phyloP scores from a whole-genome alignment of 1,140 invertebrate species.

The Drosophila lowei region DNA sequence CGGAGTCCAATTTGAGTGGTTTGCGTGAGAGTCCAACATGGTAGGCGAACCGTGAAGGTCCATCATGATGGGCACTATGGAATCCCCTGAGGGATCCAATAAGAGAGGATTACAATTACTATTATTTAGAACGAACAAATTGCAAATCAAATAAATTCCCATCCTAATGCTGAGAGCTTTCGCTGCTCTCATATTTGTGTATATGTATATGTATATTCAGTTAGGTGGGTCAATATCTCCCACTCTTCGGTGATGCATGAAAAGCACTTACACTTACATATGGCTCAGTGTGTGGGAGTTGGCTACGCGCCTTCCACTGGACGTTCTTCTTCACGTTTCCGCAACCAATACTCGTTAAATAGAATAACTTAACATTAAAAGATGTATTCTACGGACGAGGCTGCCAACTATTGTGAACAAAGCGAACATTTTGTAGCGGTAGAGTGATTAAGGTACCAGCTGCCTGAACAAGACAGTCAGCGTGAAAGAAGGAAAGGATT shows the following conservation, averaged over 20 bases:
- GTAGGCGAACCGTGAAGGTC: no score
- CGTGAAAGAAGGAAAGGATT: slow-evolving; percentile 2
- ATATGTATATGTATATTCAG: not conserved
- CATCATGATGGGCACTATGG: no score
- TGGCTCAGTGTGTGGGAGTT: not conserved
- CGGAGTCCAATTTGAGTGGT: no score
- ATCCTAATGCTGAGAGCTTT: no score
- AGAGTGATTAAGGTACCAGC: slow-evolving; percentile 37
- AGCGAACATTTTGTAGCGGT: slow-evolving; percentile 16
- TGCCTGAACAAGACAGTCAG: slow-evolving; percentile 34
- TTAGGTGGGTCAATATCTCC: not conserved
- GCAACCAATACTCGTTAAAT: slow-evolving; percentile 16
- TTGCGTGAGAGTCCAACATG: no score
- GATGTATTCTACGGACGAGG: slow-evolving; percentile 1
- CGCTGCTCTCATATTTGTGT: no score
- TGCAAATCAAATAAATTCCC: no score
- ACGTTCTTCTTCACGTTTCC: slow-evolving; percentile 5
- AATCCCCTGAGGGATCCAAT: no score
- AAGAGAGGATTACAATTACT: no score
- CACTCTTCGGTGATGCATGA: slow-evolving; percentile 51
- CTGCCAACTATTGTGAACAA: slow-evolving; percentile 21
- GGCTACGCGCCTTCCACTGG: not conserved
- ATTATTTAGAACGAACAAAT: no score
- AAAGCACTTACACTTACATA: slow-evolving; percentile 56
- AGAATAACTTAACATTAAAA: slow-evolving; percentile 15